Base-by-base conservation (phyloP, 2,797 vertebrate species). In the Telmatherina bonti region DNA sequence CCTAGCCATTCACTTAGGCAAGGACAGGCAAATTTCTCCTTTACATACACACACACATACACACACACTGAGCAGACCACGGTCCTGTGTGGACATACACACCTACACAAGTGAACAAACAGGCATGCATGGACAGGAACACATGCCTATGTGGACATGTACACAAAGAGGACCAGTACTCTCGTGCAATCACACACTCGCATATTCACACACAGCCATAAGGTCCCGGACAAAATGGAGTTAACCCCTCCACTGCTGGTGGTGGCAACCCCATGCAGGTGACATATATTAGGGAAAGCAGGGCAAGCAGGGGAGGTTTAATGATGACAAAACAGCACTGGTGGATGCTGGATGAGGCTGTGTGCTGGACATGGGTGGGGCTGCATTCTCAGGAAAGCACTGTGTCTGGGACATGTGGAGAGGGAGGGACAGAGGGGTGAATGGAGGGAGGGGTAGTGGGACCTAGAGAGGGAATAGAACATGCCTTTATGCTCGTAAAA, bases 21-120 rank as follows among this genome's bases (percentile, higher is more conserved):
- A 99, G 97, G 97, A 97, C 97, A 97, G 97, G 96, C 96, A 97
- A 97, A 97, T 98, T 97, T 98, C 97, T 98, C 96, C 97, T 98
- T 96, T 98, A 96, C 95, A 95, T 95, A 96, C 97, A 95, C 95
- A 93, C 92, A 95, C 93, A 82, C 82, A 78, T 88, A 91, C 72
- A 83, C 68, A 77, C 47, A 76, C 71, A 82, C 66, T 18, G 53
- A 77, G 62, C 72, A 82, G 68, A 77, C 75, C 78, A 79, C 15
- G 72, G 88, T 72, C 84, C 82, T 78, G 81, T 75, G 22, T 78
- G 68, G 85, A 87, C 81, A 81, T 61, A 76, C 76, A 85, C 72
- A 85, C 70, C 74, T 43, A 74, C 60, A 68, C 74, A 88, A 75
- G 76, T 74, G 88, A 79, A 88, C 82, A 88, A 85, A 88, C 89